phyloP scores from a whole-genome alignment of 2,113 vertebrate species.

The Pachypanchax playfairii region DNA sequence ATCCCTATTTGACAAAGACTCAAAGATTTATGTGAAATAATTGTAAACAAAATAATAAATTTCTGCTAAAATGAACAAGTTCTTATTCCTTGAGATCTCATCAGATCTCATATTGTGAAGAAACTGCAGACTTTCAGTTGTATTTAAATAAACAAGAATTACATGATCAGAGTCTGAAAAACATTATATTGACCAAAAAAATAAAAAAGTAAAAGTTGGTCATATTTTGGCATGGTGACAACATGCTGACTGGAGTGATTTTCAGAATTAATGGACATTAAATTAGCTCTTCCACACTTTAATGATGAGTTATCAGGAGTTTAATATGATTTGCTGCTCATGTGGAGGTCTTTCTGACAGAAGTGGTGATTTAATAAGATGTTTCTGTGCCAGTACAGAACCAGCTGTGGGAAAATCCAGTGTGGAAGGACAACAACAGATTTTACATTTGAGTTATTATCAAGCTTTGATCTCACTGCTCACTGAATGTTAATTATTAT shows the following conservation, averaged over 20 bases:
- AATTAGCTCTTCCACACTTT: constrained; percentile 5
- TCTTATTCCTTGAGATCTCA: background rate
- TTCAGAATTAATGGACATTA: background rate
- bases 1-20: constrained; percentile 10
- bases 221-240: no score
- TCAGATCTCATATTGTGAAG: background rate
- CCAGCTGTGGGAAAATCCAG: constrained; percentile 29
- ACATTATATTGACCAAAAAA: background rate
- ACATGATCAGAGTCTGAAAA: no score
- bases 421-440: constrained; percentile 22
- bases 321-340: constrained; percentile 20
- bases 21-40: no score
- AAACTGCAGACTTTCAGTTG: background rate
- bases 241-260: no score
- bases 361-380: constrained; percentile 16
- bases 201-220: background rate
- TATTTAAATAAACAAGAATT: background rate
- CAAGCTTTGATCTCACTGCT: constrained; percentile 41
- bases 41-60: background rate
- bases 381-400: background rate
- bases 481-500: constrained; percentile 43
- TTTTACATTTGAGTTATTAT: constrained; percentile 43
- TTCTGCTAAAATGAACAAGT: constrained; percentile 16
- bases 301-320: constrained; percentile 2
- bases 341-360: constrained; percentile 16